These are phyloP conservation scores for Phycodurus eques DNA, from an alignment of 2,113 vertebrate genomes.

Conservation along the genomic window DNA sequence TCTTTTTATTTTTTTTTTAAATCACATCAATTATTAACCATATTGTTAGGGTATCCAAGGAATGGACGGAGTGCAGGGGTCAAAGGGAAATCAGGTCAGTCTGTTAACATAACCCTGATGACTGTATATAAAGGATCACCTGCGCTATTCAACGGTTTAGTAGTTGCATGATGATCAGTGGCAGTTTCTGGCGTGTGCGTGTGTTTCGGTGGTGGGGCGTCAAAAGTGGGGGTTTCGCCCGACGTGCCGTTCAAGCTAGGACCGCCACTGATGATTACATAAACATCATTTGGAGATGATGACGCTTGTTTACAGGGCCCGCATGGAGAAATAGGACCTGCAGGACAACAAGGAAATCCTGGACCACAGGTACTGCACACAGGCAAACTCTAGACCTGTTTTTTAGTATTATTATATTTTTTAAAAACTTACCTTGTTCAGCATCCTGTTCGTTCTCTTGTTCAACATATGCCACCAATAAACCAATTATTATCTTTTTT, in stretches of 20 bases:
- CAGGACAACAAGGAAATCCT: slow-evolving; percentile 88
- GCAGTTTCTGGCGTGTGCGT: neutral
- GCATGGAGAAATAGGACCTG: slow-evolving; percentile 81
- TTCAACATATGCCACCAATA: too few relatives aligned
- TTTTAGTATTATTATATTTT: neutral
- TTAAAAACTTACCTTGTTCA: too few relatives aligned
- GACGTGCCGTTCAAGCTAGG: too few relatives aligned
- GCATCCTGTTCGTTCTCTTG: too few relatives aligned
- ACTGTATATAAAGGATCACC: neutral
- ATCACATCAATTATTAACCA: slow-evolving; percentile 5
- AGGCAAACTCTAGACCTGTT: neutral
- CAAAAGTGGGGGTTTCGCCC: too few relatives aligned
- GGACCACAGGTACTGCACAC: slow-evolving; percentile 79
- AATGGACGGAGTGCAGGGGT: slow-evolving; percentile 79
- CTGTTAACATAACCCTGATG: neutral
- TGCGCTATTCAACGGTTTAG: too few relatives aligned
- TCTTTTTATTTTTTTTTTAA: neutral
- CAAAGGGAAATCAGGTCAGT: slow-evolving; percentile 86
- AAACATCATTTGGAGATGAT: slow-evolving; percentile 6
- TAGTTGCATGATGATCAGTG: neutral
- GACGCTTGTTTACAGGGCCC: slow-evolving; percentile 74
- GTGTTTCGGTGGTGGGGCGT: too few relatives aligned
- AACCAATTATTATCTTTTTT: too few relatives aligned
- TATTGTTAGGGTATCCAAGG: slow-evolving; percentile 78
- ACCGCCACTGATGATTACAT: too few relatives aligned